Evolutionary conservation across 2,113 vertebrate genomes (phyloP).

Genomic region (Cyrtonyx montezumae): DNA sequence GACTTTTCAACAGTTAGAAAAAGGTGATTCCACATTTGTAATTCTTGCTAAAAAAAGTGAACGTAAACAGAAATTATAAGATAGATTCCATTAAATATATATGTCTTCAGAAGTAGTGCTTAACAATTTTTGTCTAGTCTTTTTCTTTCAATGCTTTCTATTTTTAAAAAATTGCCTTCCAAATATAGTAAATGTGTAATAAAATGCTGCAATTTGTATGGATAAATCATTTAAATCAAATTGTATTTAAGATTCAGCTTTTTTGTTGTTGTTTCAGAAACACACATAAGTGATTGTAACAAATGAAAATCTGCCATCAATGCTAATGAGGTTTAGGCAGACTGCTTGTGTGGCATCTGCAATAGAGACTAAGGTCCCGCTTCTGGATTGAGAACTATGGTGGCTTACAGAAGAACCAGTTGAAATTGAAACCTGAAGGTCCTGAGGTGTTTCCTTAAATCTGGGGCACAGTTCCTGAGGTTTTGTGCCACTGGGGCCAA

Average conservation of each 20-base stretch:
- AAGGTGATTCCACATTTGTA: background rate
- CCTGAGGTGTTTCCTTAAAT: background rate
- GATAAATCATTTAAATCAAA: background rate
- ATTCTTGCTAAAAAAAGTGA: background rate
- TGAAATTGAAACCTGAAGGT: background rate
- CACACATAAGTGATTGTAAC: background rate
- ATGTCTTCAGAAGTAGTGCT: background rate
- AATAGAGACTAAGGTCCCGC: background rate
- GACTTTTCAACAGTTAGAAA: background rate
- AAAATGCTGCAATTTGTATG: background rate
- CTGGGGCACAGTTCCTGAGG: constrained; percentile 32
- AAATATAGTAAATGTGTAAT: background rate
- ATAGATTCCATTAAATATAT: background rate
- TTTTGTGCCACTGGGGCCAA: background rate
- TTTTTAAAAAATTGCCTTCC: background rate
- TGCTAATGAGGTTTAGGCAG: rapidly evolving
- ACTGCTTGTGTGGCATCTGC: rapidly evolving
- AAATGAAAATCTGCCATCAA: background rate
- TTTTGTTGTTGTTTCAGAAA: background rate
- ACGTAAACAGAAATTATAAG: background rate
- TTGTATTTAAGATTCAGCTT: background rate
- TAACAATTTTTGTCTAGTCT: rapidly evolving
- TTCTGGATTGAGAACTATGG: background rate
- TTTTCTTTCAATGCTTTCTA: background rate
- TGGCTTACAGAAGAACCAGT: background rate